A percentile compares a stretch with the other conserved stretches of the same genome.
Evolutionary conservation across 2,888 invertebrate species (phyloP).

Genomic region (Zelleria hepariella): DNA sequence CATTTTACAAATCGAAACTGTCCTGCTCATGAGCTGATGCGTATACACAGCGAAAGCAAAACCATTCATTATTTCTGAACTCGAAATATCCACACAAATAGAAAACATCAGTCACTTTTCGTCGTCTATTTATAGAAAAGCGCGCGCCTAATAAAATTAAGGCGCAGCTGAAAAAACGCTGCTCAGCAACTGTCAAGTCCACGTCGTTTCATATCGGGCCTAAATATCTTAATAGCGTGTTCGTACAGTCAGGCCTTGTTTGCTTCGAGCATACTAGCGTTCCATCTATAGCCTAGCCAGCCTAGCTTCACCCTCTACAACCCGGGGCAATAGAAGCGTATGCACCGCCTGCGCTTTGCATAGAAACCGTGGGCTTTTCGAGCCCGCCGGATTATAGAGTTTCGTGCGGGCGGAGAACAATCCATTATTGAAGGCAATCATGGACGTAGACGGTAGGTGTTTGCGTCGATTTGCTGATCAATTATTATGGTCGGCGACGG

Average conservation of each 20-base stretch:
- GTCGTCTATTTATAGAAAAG: too few species aligned
- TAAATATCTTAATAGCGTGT: conserved; percentile 55
- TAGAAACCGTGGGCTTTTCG: conserved; percentile 8
- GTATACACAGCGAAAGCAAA: too few species aligned
- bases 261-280: conserved; percentile 35
- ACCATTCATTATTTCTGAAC: too few species aligned
- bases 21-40: too few species aligned
- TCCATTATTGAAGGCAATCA: conserved; percentile 61
- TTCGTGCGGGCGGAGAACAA: conserved; percentile 41
- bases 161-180: neutral
- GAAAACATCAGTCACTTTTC: too few species aligned
- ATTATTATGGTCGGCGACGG: conserved; percentile 36
- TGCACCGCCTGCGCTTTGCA: neutral
- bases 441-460: conserved; percentile 44
- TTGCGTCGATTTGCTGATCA: conserved; percentile 55
- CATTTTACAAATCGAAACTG: too few species aligned
- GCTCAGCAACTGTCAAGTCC: conserved; percentile 22
- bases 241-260: conserved; percentile 51
- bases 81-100: too few species aligned
- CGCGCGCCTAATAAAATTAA: too few species aligned
- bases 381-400: conserved; percentile 29
- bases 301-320: conserved; percentile 4
- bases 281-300: conserved; percentile 25
- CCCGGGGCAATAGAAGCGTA: conserved; percentile 17
- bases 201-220: conserved; percentile 34